Conservation (phyloP, 2,113 vertebrate genomes). For the Sterna hirundo region DNA sequence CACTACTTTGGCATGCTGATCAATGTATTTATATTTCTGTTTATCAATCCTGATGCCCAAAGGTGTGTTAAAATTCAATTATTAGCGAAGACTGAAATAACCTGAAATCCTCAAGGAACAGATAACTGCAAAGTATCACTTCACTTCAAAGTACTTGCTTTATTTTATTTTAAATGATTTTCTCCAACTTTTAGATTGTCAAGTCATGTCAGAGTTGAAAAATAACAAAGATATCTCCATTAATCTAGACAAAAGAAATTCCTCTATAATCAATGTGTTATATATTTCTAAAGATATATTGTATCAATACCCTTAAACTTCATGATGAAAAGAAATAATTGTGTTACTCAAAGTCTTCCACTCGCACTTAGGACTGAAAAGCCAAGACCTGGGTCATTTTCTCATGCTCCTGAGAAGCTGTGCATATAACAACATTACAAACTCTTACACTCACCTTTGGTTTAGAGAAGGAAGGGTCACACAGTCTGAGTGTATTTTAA, state of each 20-base stretch:
- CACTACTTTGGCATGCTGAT: background rate
- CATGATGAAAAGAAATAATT: background rate
- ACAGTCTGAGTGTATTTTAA: background rate
- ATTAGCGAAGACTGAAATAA: background rate
- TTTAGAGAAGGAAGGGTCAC: slow-evolving; percentile 7
- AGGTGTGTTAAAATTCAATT: slow-evolving; percentile 21
- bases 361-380: background rate
- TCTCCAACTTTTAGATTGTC: slow-evolving; percentile 7
- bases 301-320: background rate
- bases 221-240: background rate
- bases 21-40: background rate
- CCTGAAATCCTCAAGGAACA: background rate
- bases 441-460: background rate
- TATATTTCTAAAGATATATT: background rate
- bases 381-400: background rate
- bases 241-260: slow-evolving; percentile 8
- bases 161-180: background rate
- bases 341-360: background rate
- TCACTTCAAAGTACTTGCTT: background rate
- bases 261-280: background rate
- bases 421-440: background rate
- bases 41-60: background rate
- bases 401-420: background rate
- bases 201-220: background rate
- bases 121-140: background rate